These are phyloP conservation scores for Acleris sparsana DNA, from an alignment of 2,888 invertebrate species.

Conservation along the genomic window DNA sequence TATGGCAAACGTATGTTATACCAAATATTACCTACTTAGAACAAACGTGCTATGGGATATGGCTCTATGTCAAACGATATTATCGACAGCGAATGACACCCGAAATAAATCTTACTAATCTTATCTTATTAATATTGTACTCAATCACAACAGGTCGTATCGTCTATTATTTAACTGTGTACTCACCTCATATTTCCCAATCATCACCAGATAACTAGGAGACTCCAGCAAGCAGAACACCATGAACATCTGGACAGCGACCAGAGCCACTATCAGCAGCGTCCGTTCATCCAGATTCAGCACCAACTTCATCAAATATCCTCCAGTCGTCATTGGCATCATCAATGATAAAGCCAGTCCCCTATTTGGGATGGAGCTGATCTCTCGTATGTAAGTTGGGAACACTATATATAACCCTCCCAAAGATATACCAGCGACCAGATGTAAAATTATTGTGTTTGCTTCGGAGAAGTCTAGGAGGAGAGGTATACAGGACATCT, in stretches of 20 bases:
- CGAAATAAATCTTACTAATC: too few species aligned
- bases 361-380: constrained; percentile 49
- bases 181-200: constrained; percentile 61
- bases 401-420: constrained; percentile 63
- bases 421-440: constrained; percentile 60
- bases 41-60: too few species aligned
- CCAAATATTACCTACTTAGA: too few species aligned
- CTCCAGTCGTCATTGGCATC: constrained; percentile 57
- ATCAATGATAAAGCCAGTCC: constrained; percentile 55
- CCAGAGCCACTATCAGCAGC: constrained; percentile 59
- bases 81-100: too few species aligned
- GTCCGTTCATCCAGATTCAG: constrained; percentile 54
- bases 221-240: constrained; percentile 61
- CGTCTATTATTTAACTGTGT: neutral
- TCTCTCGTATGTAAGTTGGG: constrained; percentile 65
- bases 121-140: too few species aligned
- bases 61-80: too few species aligned
- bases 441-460: constrained; percentile 53
- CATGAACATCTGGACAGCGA: constrained; percentile 57
- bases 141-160: neutral
- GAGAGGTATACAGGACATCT: constrained; percentile 65
- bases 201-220: constrained; percentile 64
- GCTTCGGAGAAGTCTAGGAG: constrained; percentile 52
- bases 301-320: constrained; percentile 58
- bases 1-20: too few species aligned